Percentiles rank a stretch among this genome's conserved stretches.
These are phyloP conservation scores for Pseudococcus jackbeardsleyi DNA, from an alignment of 2,888 invertebrate genomes.

Conservation along the genomic window DNA sequence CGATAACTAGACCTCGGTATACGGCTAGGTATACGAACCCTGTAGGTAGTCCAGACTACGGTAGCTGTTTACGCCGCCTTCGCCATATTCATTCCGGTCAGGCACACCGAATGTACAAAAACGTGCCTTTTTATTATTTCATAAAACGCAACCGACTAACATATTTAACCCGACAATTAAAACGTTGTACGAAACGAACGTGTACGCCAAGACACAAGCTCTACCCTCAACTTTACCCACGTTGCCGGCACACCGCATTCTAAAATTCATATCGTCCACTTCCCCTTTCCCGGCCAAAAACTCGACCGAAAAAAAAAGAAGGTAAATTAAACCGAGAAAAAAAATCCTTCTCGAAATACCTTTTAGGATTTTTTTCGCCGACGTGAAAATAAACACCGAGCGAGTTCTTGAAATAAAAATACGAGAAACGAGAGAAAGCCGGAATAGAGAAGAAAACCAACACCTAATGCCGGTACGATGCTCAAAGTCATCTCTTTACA, in stretches of 20 bases:
- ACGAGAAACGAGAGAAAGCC: neutral
- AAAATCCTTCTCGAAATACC: neutral
- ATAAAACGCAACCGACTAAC: slow-evolving; percentile 58
- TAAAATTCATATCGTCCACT: neutral
- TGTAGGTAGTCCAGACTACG: neutral
- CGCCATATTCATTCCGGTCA: slow-evolving; percentile 33
- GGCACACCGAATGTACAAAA: slow-evolving; percentile 30
- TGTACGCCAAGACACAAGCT: neutral
- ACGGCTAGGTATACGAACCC: neutral
- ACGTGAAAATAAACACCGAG: slow-evolving; percentile 4
- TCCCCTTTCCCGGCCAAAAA: neutral
- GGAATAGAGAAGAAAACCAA: neutral
- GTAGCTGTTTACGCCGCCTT: neutral
- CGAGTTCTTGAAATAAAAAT: neutral
- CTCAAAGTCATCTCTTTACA: neutral
- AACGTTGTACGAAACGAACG: slow-evolving; percentile 41
- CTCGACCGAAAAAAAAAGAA: neutral
- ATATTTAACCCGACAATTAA: slow-evolving; percentile 62
- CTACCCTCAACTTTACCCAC: neutral
- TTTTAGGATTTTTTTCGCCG: neutral
- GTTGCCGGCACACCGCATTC: neutral
- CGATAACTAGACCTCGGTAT: neutral
- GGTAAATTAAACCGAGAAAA: neutral
- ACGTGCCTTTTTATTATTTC: slow-evolving; percentile 61
- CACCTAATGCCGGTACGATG: neutral